Conservation (phyloP, 2,113 vertebrate species). For the Platanista minor region DNA sequence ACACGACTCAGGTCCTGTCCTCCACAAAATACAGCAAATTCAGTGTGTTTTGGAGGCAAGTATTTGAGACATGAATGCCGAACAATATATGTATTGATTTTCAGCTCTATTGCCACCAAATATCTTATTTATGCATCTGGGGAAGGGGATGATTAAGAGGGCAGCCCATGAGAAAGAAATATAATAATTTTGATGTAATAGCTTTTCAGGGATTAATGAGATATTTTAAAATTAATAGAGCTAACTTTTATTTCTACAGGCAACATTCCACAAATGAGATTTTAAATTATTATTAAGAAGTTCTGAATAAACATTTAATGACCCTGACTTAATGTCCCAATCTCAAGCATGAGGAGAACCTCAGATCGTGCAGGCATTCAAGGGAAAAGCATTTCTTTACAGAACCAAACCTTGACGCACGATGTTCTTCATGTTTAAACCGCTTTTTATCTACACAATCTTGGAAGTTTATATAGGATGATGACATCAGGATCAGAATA, state of each 20-base stretch:
- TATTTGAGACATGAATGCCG: not conserved
- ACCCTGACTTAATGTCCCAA: not conserved
- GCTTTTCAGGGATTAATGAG: not conserved
- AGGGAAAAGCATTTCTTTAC: not conserved
- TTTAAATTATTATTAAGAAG: constrained; percentile 40
- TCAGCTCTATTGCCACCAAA: not conserved
- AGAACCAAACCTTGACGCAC: not conserved
- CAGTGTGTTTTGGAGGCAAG: not conserved
- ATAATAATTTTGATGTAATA: not conserved
- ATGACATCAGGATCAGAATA: not conserved
- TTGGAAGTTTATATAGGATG: not conserved
- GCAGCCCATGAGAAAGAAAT: not conserved
- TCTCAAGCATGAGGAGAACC: not conserved
- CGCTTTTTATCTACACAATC: not conserved
- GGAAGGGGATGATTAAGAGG: not conserved
- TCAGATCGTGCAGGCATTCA: not conserved
- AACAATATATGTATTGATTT: not conserved
- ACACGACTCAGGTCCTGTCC: too few relatives aligned
- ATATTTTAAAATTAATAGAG: constrained; percentile 34
- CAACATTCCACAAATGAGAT: constrained; percentile 27
- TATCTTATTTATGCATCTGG: not conserved
- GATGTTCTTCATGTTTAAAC: not conserved
- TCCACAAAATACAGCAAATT: not conserved
- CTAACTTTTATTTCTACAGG: not conserved
- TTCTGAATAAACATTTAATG: not conserved